These are phyloP conservation scores for Stictonetta naevosa DNA, from an alignment of 2,113 vertebrate species.

Conservation along the genomic window DNA sequence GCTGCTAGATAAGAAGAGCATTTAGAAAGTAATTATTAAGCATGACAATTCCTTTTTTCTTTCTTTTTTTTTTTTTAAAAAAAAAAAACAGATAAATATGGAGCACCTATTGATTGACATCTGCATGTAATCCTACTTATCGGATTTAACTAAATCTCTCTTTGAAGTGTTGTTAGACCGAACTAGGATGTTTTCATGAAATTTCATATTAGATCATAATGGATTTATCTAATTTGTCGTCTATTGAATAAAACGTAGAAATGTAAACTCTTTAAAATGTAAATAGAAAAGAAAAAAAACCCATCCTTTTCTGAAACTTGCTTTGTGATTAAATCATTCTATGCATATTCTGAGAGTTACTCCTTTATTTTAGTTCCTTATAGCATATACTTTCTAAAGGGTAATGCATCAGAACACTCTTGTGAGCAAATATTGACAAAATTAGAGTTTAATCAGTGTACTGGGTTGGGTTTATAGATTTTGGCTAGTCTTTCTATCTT, in stretches of 20 bases:
- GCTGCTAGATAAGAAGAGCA: constrained; percentile 4
- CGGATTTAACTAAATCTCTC: constrained; percentile 27
- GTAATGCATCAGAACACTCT: not conserved
- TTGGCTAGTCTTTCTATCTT: not conserved
- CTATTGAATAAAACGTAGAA: constrained; percentile 7
- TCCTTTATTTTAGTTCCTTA: not conserved
- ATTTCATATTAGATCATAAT: constrained; percentile 1
- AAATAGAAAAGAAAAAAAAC: not conserved
- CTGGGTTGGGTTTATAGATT: not conserved
- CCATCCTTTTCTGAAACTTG: not conserved
- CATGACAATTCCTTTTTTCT: not conserved
- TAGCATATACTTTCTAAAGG: not conserved
- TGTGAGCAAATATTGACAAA: constrained; percentile 22
- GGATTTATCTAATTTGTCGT: not conserved
- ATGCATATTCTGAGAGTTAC: not conserved
- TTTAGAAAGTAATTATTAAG: constrained; percentile 23
- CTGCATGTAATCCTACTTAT: constrained; percentile 58
- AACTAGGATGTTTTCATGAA: constrained; percentile 34
- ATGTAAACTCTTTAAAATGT: constrained; percentile 19
- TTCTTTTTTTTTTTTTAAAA: too few relatives aligned
- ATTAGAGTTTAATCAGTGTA: constrained; percentile 16
- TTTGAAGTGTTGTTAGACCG: constrained; percentile 44
- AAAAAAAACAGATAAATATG: not conserved
- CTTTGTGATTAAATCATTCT: not conserved
- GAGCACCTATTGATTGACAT: constrained; percentile 22